phyloP scores from a whole-genome alignment of 2,888 invertebrate genomes.

The Drosophila dives region DNA sequence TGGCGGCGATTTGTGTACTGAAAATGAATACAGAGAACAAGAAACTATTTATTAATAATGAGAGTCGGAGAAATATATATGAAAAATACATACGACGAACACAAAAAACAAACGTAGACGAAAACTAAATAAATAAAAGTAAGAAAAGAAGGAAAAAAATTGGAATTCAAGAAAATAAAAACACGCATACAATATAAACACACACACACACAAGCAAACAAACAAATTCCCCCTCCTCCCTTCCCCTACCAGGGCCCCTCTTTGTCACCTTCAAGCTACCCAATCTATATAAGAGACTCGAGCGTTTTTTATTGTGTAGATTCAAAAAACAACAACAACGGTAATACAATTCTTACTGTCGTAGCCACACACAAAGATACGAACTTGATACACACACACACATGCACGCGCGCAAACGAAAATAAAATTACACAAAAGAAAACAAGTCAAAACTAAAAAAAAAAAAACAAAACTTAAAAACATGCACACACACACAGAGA shows the following conservation, averaged over 20 bases:
- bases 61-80: slow-evolving; percentile 52
- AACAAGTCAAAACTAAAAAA: slow-evolving; percentile 77
- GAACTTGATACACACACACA: slow-evolving; percentile 74
- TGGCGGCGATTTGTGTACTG: slow-evolving; percentile 72
- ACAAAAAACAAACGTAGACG: slow-evolving; percentile 57
- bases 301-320: slow-evolving; percentile 71
- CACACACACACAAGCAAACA: slow-evolving; percentile 21
- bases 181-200: slow-evolving; percentile 51
- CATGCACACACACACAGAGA: slow-evolving; percentile 51
- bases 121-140: slow-evolving; percentile 74
- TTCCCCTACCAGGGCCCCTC: slow-evolving; percentile 5
- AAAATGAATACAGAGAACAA: slow-evolving; percentile 77
- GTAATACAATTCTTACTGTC: slow-evolving; percentile 78
- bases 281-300: slow-evolving; percentile 59
- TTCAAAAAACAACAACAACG: slow-evolving; percentile 64
- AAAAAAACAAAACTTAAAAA: slow-evolving; percentile 63
- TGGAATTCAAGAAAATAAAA: slow-evolving; percentile 67
- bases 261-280: slow-evolving; percentile 43
- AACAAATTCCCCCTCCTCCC: slow-evolving; percentile 1
- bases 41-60: slow-evolving; percentile 81
- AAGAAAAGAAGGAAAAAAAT: slow-evolving; percentile 53
- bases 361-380: slow-evolving; percentile 69
- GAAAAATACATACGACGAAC: slow-evolving; percentile 44
- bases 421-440: slow-evolving; percentile 80
- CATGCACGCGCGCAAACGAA: slow-evolving; percentile 47